These are phyloP conservation scores for Drosophila kikkawai DNA, from an alignment of 1,140 invertebrate genomes.

Conservation along the genomic window DNA sequence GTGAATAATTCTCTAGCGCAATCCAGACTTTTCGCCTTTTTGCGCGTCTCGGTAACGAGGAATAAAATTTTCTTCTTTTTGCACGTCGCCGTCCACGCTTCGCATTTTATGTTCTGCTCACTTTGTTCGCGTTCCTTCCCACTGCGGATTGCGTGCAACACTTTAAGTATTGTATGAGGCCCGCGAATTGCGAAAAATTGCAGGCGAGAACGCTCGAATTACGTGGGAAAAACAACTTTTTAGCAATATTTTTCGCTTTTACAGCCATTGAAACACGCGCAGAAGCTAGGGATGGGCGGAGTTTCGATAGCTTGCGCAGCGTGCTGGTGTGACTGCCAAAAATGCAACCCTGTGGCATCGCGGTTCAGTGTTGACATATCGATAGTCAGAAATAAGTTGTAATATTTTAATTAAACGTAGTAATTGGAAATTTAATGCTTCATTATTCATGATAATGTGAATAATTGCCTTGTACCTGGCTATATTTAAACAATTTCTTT, in stretches of 20 bases:
- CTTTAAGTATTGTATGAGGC: conserved; percentile 19
- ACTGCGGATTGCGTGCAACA: conserved; percentile 17
- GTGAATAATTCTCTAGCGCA: conserved; percentile 15
- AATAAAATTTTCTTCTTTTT: conserved; percentile 65
- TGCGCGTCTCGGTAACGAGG: conserved; percentile 49
- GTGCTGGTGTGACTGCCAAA: conserved; percentile 62
- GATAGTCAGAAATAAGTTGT: neutral
- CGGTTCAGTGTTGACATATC: conserved; percentile 39
- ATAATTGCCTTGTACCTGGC: too few relatives aligned
- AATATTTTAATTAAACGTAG: too few relatives aligned
- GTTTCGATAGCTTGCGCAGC: conserved; percentile 43
- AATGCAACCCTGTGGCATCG: conserved; percentile 47
- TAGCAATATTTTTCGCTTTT: conserved; percentile 68
- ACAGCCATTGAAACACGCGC: conserved; percentile 72
- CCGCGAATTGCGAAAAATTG: conserved; percentile 26
- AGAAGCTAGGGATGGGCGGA: conserved; percentile 63
- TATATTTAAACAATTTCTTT: neutral
- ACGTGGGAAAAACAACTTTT: conserved; percentile 53
- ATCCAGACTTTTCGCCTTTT: conserved; percentile 34
- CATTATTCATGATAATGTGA: neutral
- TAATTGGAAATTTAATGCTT: neutral
- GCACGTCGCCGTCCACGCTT: conserved; percentile 59
- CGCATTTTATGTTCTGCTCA: conserved; percentile 57
- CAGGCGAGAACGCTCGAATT: conserved; percentile 31
- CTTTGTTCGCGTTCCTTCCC: conserved; percentile 28